Base-by-base conservation (phyloP, 1,140 invertebrate species). In the Lycorma delicatula region DNA sequence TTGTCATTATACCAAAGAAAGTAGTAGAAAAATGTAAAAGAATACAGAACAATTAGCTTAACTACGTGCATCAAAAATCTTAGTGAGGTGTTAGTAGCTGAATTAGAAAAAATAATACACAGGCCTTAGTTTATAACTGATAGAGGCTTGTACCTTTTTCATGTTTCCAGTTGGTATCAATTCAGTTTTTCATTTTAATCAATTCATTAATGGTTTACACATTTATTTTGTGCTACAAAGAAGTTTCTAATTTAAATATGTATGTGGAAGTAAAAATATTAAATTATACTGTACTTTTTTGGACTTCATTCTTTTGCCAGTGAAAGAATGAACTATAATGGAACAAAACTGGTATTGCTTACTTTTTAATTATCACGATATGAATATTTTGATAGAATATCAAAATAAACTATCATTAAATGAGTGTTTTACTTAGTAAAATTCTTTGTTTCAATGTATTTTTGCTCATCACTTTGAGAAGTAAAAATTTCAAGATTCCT, bases 251-350 rank as follows among this genome's bases (percentile, higher is more conserved):
- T n/a, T n/a, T n/a, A n/a, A n/a, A n/a, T n/a, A n/a, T n/a, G n/a
- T n/a, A n/a, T n/a, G n/a, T n/a, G n/a, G 23, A 44, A 18, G 41
- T 44, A 7, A 3, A 16, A 22, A 20, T 2, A 44, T 44, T 44
- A 44, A 3, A 44, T 9, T 20, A 44, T 44, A 16, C 23, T 18
- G 18, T 2, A 20, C 7, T 20, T 20, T 20, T 44, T 44, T 44
- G 41, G 41, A 44, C 41, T 44, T 44, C 16, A 22, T 44, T 44
- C 41, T 44, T 44, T 20, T 44, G 41, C 16, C 41, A 20, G 41
- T 44, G 41, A 44, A 44, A 16, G 23, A 9, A 44, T 20, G 18
- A 5, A 44, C 41, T 20, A 44, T 44, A 18, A 44, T 18, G 5
- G 23, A 44, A 11, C 23, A 20, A 20, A 44, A 16, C 23, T 44